Conservation (phyloP, 2,888 invertebrate genomes). For the Silvanus unidentatus region DNA sequence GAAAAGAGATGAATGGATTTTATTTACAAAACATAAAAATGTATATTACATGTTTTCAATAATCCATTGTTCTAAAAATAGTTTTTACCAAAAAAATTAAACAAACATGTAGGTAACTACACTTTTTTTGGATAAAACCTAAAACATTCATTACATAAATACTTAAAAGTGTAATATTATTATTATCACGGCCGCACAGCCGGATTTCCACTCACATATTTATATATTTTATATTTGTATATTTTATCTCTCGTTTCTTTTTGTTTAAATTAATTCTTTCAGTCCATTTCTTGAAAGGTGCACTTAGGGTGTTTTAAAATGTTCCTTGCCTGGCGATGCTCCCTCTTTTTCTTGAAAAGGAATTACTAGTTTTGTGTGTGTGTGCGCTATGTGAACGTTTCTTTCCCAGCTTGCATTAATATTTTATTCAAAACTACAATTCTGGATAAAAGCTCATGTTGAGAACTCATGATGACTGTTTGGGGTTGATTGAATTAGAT, state of each 20-base stretch:
- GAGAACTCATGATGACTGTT: conserved; percentile 5
- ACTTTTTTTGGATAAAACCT: too few species aligned
- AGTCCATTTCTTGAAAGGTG: conserved; percentile 21
- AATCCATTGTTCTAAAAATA: too few species aligned
- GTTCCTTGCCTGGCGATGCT: not conserved
- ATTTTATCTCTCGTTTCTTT: conserved; percentile 19
- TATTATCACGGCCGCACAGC: conserved; percentile 28
- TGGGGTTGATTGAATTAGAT: too few species aligned
- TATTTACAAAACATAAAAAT: too few species aligned
- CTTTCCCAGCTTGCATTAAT: not conserved
- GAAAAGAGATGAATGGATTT: too few species aligned
- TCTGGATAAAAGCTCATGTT: conserved; percentile 9
- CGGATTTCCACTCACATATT: conserved; percentile 19
- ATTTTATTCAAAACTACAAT: conserved; percentile 1
- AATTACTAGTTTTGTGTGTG: not conserved
- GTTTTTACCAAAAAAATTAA: too few species aligned
- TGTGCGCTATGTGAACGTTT: conserved; percentile 1
- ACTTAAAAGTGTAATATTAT: conserved; percentile 11
- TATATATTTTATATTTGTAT: conserved; percentile 12
- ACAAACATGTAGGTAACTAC: too few species aligned
- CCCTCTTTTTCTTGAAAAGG: not conserved
- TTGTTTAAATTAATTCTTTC: conserved; percentile 11
- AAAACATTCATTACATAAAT: too few species aligned
- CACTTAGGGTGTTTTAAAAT: conserved; percentile 28
- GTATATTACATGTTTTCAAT: too few species aligned